A percentile compares a stretch with the other conserved stretches of the same genome.
Evolutionary conservation across 1,140 invertebrate species (phyloP).

Genomic region (Musca domestica): DNA sequence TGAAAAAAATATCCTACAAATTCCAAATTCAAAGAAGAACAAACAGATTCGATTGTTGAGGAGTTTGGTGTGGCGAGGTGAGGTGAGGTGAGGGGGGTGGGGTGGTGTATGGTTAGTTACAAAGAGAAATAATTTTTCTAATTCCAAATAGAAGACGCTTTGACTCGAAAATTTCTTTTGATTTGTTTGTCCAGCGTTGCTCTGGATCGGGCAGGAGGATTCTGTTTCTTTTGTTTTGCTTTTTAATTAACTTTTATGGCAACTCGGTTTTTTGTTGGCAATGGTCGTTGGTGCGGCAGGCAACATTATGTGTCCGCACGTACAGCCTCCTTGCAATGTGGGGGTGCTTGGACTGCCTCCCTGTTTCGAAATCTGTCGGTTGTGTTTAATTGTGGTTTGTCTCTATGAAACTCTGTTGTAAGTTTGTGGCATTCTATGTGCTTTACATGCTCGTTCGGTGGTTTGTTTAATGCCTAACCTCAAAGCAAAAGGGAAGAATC

Average conservation of each 20-base stretch:
- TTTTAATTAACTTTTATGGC: slow-evolving; percentile 19
- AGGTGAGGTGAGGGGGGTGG: too few relatives aligned
- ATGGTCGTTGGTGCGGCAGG: not conserved
- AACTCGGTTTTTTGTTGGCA: not conserved
- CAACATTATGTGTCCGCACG: not conserved
- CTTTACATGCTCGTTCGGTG: not conserved
- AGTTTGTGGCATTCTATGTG: slow-evolving; percentile 11
- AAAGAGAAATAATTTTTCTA: too few relatives aligned
- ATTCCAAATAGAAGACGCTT: too few relatives aligned
- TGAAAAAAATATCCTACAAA: too few relatives aligned
- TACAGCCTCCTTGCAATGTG: not conserved
- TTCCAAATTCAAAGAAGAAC: too few relatives aligned
- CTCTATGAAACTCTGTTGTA: not conserved
- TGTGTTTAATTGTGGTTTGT: slow-evolving; percentile 13
- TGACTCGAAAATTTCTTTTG: too few relatives aligned
- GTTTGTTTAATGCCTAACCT: slow-evolving; percentile 2
- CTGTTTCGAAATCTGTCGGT: not conserved
- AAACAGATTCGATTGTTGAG: too few relatives aligned
- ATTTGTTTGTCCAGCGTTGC: too few relatives aligned
- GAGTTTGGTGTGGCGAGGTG: too few relatives aligned
- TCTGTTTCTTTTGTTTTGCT: not conserved
- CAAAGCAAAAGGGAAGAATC: not conserved
- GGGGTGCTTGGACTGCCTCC: too few relatives aligned
- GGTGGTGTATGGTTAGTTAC: too few relatives aligned
- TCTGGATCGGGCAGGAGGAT: too few relatives aligned